Base-by-base conservation (phyloP, 2,113 vertebrate species). In the Centropus unirufus region DNA sequence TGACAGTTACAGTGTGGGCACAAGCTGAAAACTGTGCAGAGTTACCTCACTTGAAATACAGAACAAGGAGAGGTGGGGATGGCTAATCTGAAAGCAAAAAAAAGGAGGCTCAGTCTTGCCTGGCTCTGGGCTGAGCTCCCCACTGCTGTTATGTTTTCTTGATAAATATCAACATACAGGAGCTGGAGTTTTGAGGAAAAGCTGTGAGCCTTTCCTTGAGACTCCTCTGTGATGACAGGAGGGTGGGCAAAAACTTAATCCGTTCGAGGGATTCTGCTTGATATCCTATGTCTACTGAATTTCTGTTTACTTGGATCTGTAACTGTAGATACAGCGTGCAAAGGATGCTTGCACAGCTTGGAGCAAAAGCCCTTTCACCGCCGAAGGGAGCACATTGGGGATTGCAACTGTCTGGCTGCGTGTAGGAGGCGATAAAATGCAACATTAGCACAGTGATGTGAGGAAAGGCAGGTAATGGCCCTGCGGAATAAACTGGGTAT, bases 361-460 rank as follows among this genome's bases (percentile, higher is more conserved):
- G 20, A 59, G 42, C 42, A 46, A 58, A 80, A 59, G 15, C 44
- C 14, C 6, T 63, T 82, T 34, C 2, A 1, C 20, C 18, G 47
- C 64, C 32, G 4, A 77, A 74, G 59, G n/a, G 42, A 67, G 80
- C 2, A 5, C 42, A 12, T 8, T 23, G 46, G 80, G 55, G 55
- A 30, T 42, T 0, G 0, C 9, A 42, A 8, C 18, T 0, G 1
- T 52, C 29, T 26, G 55, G 1, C 10, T 34, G 49, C 12, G 20
- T 11, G 75, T 54, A 23, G 86, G 83, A 88, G 57, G 58, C 42
- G 22, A 18, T 20, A 30, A 69, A 81, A 42, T 3, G 9, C 14
- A 39, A 9, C 23, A 2, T 26, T 66, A 10, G 4, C 42, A 8
- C 2, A 2, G 4, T 18, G 30, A 8, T 2, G 1, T 16, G 46